Evolutionary conservation across 2,888 invertebrate genomes (phyloP), one percentile per base, ranked within the genome.

Genomic region (Conus canariensis): DNA sequence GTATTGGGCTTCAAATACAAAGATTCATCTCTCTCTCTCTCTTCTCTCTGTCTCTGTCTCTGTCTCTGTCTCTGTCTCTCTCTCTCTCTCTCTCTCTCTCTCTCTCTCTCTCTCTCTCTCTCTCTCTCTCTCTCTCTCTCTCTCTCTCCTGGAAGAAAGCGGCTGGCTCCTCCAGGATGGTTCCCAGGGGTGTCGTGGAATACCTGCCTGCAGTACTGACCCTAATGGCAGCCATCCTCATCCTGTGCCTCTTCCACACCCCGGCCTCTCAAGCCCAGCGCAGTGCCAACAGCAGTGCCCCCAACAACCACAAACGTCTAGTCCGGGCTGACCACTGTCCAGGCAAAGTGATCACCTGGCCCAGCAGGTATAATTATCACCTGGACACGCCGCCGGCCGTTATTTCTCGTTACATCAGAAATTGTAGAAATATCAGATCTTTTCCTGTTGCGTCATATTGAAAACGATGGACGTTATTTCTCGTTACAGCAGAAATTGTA

Each of bases 41-140:
- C 45, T 74, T 74, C 74, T 74, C 74, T 74, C 74, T 22, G 16
- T 74, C 22, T 74, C 74, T 22, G 16, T 74, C 74, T 74, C 74
- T 74, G 16, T 74, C 74, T 74, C 74, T 74, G 22, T 74, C 74
- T 74, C 74, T 74, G 16, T 74, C 74, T 74, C 74, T 74, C 74
- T 22, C 74, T 74, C 22, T 74, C 74, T 22, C 74, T 74, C 74
- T 74, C 74, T 74, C 74, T 74, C 74, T 74, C 74, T 74, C 74
- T 74, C 74, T 74, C 74, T n/a, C 74, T n/a, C 74, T 74, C 74
- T 74, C 25, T 74, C n/a, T 74, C n/a, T 74, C 74, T 74, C n/a
- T 74, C 19, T 74, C n/a, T 74, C 74, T 74, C 74, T 74, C 25
- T n/a, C 25, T 74, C 74, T 74, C 25, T n/a, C 25, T 14, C 74